These are phyloP conservation scores for Pectinophora gossypiella DNA, from an alignment of 1,140 invertebrate species.

Conservation along the genomic window DNA sequence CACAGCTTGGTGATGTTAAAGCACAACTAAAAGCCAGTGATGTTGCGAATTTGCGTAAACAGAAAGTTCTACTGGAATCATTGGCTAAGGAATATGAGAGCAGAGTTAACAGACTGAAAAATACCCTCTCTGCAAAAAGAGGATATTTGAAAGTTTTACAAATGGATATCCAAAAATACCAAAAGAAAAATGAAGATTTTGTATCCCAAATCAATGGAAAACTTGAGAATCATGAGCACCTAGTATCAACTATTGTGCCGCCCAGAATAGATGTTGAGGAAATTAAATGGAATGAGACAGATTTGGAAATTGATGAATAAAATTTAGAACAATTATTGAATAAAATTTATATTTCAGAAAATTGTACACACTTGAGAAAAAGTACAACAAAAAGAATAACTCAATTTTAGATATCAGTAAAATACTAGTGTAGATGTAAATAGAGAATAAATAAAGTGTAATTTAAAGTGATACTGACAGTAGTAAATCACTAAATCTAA, in stretches of 20 bases:
- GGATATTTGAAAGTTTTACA: conserved; percentile 59
- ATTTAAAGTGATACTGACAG: conserved; percentile 29
- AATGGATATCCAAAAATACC: conserved; percentile 62
- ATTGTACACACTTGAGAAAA: conserved; percentile 71
- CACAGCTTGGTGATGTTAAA: conserved; percentile 56
- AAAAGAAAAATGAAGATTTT: conserved; percentile 59
- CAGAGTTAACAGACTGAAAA: conserved; percentile 58
- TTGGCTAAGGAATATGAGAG: conserved; percentile 60
- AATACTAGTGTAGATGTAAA: conserved; percentile 57
- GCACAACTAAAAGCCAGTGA: conserved; percentile 55
- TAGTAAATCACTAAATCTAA: conserved; percentile 48
- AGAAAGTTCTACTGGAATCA: conserved; percentile 53
- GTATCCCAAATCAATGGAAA: conserved; percentile 44
- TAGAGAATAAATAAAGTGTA: conserved; percentile 49
- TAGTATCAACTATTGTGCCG: conserved; percentile 29
- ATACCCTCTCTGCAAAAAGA: conserved; percentile 51
- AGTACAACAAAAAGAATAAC: conserved; percentile 67
- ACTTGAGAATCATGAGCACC: conserved; percentile 40
- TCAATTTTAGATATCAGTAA: conserved; percentile 36
- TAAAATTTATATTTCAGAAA: conserved; percentile 75
- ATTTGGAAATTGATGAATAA: conserved; percentile 27
- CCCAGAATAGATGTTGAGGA: conserved; percentile 35
- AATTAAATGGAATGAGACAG: conserved; percentile 34
- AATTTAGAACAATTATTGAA: conserved; percentile 40
- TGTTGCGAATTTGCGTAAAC: conserved; percentile 52